A percentile compares a stretch with the other conserved stretches of the same genome.
phyloP scores from a whole-genome alignment of 2,888 invertebrate genomes.

The Taphrorychus bicolor region DNA sequence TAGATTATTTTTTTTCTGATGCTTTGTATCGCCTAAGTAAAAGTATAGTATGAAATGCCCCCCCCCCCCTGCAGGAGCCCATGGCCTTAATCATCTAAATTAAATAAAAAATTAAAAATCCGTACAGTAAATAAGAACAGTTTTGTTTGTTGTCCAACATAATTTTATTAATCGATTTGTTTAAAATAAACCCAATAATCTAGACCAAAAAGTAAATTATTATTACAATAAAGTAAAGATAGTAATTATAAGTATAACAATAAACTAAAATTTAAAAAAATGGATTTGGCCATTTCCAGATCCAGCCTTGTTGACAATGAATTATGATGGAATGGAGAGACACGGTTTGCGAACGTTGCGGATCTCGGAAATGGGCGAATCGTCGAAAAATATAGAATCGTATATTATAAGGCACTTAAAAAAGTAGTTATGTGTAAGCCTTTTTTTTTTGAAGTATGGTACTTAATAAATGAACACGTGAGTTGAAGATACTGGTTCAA shows the following conservation, averaged over 20 bases:
- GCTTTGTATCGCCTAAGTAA: too few relatives aligned
- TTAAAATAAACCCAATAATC: neutral
- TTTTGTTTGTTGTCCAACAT: neutral
- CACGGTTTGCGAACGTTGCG: constrained; percentile 48
- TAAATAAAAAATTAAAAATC: too few relatives aligned
- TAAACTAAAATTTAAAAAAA: constrained; percentile 8
- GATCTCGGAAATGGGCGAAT: constrained; percentile 38
- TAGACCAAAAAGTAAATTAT: neutral
- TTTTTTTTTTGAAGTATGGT: constrained; percentile 34
- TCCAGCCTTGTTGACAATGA: too few relatives aligned
- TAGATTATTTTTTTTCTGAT: too few relatives aligned
- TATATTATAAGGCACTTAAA: constrained; percentile 54
- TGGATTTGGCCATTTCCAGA: constrained; percentile 13
- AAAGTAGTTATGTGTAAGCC: constrained; percentile 29
- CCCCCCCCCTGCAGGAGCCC: too few relatives aligned
- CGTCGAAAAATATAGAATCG: constrained; percentile 39
- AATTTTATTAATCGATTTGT: neutral
- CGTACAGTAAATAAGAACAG: too few relatives aligned
- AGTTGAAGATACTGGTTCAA: constrained; percentile 43
- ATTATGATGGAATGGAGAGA: constrained; percentile 59
- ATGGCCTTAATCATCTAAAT: too few relatives aligned
- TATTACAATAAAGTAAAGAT: neutral
- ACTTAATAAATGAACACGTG: constrained; percentile 49
- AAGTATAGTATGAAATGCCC: too few relatives aligned
- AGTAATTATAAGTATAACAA: constrained; percentile 3